Conservation (phyloP, 2,888 invertebrate genomes). For the Parascotia fuliginaria region DNA sequence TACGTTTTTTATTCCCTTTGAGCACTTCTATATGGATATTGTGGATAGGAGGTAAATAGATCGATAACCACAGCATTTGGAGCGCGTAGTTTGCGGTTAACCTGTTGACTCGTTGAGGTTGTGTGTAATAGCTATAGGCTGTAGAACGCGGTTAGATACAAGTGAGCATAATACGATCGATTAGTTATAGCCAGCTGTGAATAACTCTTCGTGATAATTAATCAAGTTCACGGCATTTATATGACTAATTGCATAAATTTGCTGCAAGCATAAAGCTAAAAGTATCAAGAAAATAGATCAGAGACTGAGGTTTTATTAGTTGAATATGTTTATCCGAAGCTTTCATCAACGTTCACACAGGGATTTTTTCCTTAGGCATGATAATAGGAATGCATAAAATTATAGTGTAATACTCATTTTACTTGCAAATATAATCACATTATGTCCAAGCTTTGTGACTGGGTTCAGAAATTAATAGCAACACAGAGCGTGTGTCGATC, state of each 20-base stretch:
- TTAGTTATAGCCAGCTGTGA: conserved; percentile 43
- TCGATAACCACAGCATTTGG: conserved; percentile 35
- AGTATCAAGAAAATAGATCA: conserved; percentile 20
- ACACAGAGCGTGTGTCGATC: conserved; percentile 73
- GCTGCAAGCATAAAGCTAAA: conserved; percentile 26
- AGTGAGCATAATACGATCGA: conserved; percentile 18
- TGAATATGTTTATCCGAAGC: conserved; percentile 43
- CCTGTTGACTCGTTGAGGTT: conserved; percentile 47
- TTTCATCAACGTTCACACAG: conserved; percentile 52
- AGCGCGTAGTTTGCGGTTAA: conserved; percentile 41
- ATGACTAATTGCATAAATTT: conserved; percentile 21
- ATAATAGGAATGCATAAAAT: conserved; percentile 61
- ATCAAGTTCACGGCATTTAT: conserved; percentile 36
- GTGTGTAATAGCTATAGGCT: conserved; percentile 6
- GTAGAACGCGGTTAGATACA: conserved; percentile 4
- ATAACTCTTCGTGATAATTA: conserved; percentile 33
- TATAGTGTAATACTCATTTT: conserved; percentile 68
- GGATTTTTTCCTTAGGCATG: conserved; percentile 55
- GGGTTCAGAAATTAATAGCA: conserved; percentile 82
- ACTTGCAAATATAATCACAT: conserved; percentile 84
- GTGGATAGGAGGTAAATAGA: conserved; percentile 45
- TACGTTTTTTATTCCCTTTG: conserved; percentile 50
- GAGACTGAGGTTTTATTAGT: conserved; percentile 25
- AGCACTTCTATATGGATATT: conserved; percentile 28
- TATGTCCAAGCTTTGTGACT: conserved; percentile 79